phyloP scores from a whole-genome alignment of 37 sponge, comb jelly and placozoan species.

The Sycon ciliatum region DNA sequence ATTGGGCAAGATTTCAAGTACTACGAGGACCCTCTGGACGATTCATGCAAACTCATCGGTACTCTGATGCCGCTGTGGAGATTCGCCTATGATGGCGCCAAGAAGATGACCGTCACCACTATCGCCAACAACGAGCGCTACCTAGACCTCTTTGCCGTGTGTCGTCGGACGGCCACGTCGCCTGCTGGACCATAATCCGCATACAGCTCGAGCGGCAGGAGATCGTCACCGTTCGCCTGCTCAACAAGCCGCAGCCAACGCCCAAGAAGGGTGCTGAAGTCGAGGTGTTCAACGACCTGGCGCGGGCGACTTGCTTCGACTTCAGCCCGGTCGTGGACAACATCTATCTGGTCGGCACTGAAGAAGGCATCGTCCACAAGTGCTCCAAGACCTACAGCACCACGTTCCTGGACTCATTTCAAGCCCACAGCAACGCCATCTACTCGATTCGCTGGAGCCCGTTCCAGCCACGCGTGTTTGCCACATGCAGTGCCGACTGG shows the following conservation, averaged over 20 bases:
- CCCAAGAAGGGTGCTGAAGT: too few relatives aligned
- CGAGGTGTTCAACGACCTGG: too few relatives aligned
- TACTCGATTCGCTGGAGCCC: slow-evolving; percentile 81
- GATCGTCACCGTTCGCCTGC: too few relatives aligned
- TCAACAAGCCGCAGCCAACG: too few relatives aligned
- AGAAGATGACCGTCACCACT: slow-evolving; percentile 80
- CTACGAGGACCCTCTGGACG: slow-evolving; percentile 86
- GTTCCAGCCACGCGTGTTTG: slow-evolving; percentile 86
- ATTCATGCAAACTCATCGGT: slow-evolving; percentile 65
- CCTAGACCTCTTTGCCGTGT: slow-evolving; percentile 88
- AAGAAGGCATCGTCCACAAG: slow-evolving; percentile 83
- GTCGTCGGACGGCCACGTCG: slow-evolving; percentile 71
- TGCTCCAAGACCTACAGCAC: slow-evolving; percentile 86
- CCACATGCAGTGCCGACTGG: slow-evolving; percentile 97
- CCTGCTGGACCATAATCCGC: slow-evolving; percentile 52
- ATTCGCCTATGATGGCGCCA: slow-evolving; percentile 69
- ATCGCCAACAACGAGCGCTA: slow-evolving; percentile 67
- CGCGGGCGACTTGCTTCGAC: slow-evolving; percentile 76
- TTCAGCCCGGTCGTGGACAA: slow-evolving; percentile 71
- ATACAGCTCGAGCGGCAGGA: too few relatives aligned
- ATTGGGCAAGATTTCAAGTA: slow-evolving; percentile 98
- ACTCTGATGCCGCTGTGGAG: slow-evolving; percentile 88
- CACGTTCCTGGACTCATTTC: slow-evolving; percentile 66
- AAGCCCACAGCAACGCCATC: slow-evolving; percentile 85
- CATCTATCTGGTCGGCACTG: slow-evolving; percentile 83